Evolutionary conservation across 2,797 vertebrate genomes (phyloP), one percentile per base, ranked within the genome.

Genomic region (Rhinogobio ventralis): DNA sequence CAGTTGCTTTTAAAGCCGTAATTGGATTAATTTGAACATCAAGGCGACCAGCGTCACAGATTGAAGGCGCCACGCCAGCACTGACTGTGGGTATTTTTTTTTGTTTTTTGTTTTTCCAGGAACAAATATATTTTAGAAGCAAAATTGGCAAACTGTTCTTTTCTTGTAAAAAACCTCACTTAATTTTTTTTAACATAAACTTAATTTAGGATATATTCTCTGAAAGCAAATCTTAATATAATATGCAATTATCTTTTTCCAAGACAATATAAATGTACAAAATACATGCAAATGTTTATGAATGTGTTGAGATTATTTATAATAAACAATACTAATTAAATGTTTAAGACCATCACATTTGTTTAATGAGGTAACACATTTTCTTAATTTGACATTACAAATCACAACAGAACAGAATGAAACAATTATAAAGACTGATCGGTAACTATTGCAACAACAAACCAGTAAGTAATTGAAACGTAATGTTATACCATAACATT

Each of bases 1-100:
- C 15, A 45, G 15, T 62, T 30, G 19, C 62, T 84, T 82, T 85
- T 49, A 84, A 66, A 39, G 72, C 25, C 3, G 75, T 82, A 66
- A 68, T 67, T 71, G 36, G 85, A 79, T 36, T 79, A 28, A 87
- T 85, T 75, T 75, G 17, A 86, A 69, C 36, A 81, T 69, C 45
- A 79, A 68, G 53, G 33, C 2, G 25, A 45, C 57, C 51, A 14
- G 45, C 19, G 28, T 64, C 55, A 74, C 39, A 73, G 30, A 84
- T 69, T 39, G 4, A 36, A 85, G 85, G 81, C 73, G 60, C 73
- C 74, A 82, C 67, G 49, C 78, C 74, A 82, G 45, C 28, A 72
- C 45, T 86, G 79, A 82, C 74, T 66, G 7, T 62, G n/a, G 60
- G 39, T 69, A 67, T 45, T 90, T 57, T n/a, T 3, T n/a, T 57